Base-by-base conservation (phyloP, 2,888 invertebrate genomes). In the Athalia circularis region DNA sequence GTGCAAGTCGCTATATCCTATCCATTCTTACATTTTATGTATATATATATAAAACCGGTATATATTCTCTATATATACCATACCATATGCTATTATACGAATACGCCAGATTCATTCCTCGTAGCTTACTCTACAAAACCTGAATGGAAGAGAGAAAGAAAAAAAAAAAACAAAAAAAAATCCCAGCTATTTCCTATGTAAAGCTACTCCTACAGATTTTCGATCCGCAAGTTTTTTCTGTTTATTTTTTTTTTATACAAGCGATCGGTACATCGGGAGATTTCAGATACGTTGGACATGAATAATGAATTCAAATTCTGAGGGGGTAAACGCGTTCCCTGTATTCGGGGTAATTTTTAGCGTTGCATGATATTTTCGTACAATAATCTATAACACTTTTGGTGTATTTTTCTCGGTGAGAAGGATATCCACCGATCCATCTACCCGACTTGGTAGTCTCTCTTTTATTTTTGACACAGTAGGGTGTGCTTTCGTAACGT, bases 331-430 rank as follows among this genome's bases (percentile, higher is more conserved):
- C 87, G 65, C 83, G 84, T 77, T 82, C 83, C 4, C 72, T 74
- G 72, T 89, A 89, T 11, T 83, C 77, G 29, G 62, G 13, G 79
- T 85, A 89, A 84, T 86, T 89, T 3, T 80, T 83, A 0, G 79
- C 80, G 77, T 89, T 88, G 78, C 88, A 88, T 11, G 88, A 84
- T 13, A 85, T 78, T n/a, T 78, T 81, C 0, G 89, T 89, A 29
- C 89, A 85, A 57, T 83, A 83, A 45, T 85, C 82, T 59, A 89
- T 83, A 61, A 86, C 83, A 77, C 88, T 88, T 48, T 79, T 82
- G 4, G 88, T 88, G 68, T 85, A 87, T 78, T 88, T 89, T 5
- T 84, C 70, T 61, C 84, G 85, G 11, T 76, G 62, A n/a, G 81
- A 65, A 4, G 87, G 85, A 62, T 83, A 84, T 43, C 85, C 83